phyloP scores from a whole-genome alignment of 2,797 vertebrate species.

The Pantherophis alleghaniensis region DNA sequence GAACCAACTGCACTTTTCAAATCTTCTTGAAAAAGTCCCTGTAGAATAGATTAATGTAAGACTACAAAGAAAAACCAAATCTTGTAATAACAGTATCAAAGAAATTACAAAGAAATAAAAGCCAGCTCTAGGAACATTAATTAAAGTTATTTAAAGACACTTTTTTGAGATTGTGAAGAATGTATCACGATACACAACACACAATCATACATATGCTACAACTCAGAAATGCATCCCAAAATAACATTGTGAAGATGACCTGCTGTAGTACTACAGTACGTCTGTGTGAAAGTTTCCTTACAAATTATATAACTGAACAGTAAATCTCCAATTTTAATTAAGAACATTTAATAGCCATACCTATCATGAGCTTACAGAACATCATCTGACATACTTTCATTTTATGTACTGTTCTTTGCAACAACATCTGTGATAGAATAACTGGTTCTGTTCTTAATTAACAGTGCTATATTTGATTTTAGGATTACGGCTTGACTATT shows the following conservation, averaged over 20 bases:
- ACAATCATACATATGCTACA: not conserved
- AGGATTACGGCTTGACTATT: slow-evolving; percentile 56
- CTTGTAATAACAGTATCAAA: not conserved
- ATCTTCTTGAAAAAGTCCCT: not conserved
- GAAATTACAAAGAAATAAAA: not conserved
- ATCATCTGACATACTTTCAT: not conserved
- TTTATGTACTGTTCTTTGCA: not conserved
- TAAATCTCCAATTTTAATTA: not conserved
- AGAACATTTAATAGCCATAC: not conserved
- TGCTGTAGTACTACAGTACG: not conserved
- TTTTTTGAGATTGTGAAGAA: not conserved
- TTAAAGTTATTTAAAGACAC: not conserved
- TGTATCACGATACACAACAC: not conserved
- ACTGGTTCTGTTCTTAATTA: not conserved
- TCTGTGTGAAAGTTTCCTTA: not conserved
- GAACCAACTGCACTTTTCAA: not conserved
- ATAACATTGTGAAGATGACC: not conserved
- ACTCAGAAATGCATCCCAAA: not conserved
- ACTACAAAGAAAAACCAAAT: not conserved
- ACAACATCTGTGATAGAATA: not conserved
- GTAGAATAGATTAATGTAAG: not conserved
- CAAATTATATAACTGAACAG: not conserved
- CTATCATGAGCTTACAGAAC: not conserved
- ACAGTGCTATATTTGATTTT: slow-evolving; percentile 20
- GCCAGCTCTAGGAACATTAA: not conserved